These are phyloP conservation scores for Spea hammondii DNA, from an alignment of 2,797 vertebrate genomes.

Conservation along the genomic window DNA sequence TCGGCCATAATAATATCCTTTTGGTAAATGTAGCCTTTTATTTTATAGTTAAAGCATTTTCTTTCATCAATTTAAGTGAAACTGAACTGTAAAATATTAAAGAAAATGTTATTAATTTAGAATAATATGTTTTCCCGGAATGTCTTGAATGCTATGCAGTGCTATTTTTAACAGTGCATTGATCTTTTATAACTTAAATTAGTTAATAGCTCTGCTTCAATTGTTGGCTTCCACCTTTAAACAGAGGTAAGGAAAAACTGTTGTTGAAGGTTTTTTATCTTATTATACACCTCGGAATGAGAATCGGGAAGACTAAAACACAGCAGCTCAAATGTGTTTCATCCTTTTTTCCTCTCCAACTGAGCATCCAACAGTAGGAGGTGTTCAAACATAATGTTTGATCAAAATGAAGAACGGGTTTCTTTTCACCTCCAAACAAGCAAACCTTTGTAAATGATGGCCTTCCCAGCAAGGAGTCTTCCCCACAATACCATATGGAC, in stretches of 20 bases:
- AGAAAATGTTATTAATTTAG: neutral
- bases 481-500: constrained; percentile 59
- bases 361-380: constrained; percentile 65
- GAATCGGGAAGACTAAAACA: constrained; percentile 57
- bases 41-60: too few relatives aligned
- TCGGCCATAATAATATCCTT: too few relatives aligned
- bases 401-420: constrained; percentile 69
- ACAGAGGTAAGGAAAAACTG: neutral
- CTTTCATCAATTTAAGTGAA: too few relatives aligned
- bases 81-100: neutral
- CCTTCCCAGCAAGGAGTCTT: constrained; percentile 62
- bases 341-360: constrained; percentile 61
- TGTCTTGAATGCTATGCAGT: neutral
- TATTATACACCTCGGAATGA: constrained; percentile 47
- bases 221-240: constrained; percentile 14
- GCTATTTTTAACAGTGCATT: neutral
- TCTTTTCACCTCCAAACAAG: constrained; percentile 70
- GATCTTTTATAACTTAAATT: neutral
- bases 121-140: neutral
- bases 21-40: too few relatives aligned
- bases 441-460: constrained; percentile 69
- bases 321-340: constrained; percentile 62
- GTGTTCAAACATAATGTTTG: constrained; percentile 67
- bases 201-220: constrained; percentile 20
- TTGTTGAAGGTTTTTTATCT: constrained; percentile 35